Evolutionary conservation across 2,888 invertebrate species (phyloP).

Genomic region (Leptarthrus brevirostris): DNA sequence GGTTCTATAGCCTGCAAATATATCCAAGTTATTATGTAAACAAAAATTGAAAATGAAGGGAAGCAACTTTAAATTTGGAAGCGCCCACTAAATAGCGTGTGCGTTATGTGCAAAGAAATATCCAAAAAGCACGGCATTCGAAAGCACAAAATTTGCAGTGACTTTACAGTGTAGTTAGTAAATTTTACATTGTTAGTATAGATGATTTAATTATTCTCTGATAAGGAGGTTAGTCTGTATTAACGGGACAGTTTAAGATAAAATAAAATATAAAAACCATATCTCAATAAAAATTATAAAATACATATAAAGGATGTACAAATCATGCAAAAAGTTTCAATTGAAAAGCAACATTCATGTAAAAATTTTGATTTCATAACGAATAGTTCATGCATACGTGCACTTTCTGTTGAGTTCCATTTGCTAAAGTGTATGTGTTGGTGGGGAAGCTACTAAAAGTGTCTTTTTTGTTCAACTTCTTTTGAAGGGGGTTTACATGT

Average conservation of each 20-base stretch:
- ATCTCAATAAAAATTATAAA: not conserved
- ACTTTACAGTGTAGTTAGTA: slow-evolving; percentile 1
- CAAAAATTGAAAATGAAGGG: not conserved
- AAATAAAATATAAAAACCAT: not conserved
- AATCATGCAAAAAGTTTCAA: not conserved
- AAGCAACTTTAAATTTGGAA: slow-evolving; percentile 16
- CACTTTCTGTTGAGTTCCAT: slow-evolving; percentile 64
- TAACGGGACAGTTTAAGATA: not conserved
- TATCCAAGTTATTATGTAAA: not conserved
- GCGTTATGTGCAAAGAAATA: slow-evolving; percentile 14
- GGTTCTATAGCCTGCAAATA: slow-evolving; percentile 76
- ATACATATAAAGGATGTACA: not conserved
- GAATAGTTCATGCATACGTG: slow-evolving; percentile 64
- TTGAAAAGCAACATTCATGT: slow-evolving; percentile 15
- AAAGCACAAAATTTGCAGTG: slow-evolving; percentile 18
- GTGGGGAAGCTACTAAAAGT: slow-evolving; percentile 50
- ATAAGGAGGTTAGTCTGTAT: too few relatives aligned
- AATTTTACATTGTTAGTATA: not conserved
- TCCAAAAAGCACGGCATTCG: slow-evolving; percentile 22
- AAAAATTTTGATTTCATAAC: slow-evolving; percentile 31
- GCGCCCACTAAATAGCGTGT: slow-evolving; percentile 34
- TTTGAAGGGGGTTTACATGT: slow-evolving; percentile 54
- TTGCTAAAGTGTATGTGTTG: slow-evolving; percentile 54
- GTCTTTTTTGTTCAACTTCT: slow-evolving; percentile 51
- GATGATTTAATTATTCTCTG: not conserved